Percentiles rank a stretch among this genome's conserved stretches.
Conservation (phyloP, 2,113 vertebrate species). For the Pao palembangensis region DNA sequence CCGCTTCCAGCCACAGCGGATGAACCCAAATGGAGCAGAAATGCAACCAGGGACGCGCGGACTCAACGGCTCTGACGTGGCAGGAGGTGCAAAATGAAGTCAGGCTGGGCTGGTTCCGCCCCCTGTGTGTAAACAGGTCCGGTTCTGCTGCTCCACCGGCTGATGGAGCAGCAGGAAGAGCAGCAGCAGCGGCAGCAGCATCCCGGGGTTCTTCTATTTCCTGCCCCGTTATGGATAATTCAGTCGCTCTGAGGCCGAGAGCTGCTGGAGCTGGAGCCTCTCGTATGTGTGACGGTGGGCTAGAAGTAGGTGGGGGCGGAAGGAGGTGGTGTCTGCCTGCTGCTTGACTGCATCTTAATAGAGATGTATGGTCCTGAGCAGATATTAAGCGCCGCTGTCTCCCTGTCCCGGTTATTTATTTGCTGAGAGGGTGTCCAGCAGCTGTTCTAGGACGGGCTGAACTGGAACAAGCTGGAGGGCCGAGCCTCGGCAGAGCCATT, state of each 20-base stretch:
- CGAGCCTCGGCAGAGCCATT: constrained; percentile 61
- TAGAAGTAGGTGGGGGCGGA: constrained; percentile 34
- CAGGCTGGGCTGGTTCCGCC: constrained; percentile 27
- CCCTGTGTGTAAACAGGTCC: constrained; percentile 58
- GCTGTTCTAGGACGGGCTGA: constrained; percentile 57
- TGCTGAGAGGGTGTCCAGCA: constrained; percentile 50
- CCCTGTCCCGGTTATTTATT: constrained; percentile 51
- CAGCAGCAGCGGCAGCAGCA: constrained; percentile 31
- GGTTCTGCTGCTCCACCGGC: constrained; percentile 52
- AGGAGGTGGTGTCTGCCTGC: constrained; percentile 3
- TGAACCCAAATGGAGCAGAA: constrained; percentile 43
- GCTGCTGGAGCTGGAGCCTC: constrained; percentile 1
- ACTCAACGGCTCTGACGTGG: constrained; percentile 43
- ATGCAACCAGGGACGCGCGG: constrained; percentile 34
- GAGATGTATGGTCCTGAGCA: constrained; percentile 41
- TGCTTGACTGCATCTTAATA: constrained; percentile 44
- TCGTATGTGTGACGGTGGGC: constrained; percentile 21
- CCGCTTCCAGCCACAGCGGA: constrained; percentile 39
- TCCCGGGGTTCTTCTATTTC: constrained; percentile 52
- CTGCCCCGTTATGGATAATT: constrained; percentile 67
- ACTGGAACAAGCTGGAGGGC: constrained; percentile 58
- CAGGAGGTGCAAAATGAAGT: constrained; percentile 47
- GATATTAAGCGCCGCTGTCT: constrained; percentile 28
- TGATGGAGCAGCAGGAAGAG: constrained; percentile 49
- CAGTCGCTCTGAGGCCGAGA: constrained; percentile 28